Evolutionary conservation across 2,113 vertebrate genomes (phyloP).

Genomic region (Eudorcas thomsonii): DNA sequence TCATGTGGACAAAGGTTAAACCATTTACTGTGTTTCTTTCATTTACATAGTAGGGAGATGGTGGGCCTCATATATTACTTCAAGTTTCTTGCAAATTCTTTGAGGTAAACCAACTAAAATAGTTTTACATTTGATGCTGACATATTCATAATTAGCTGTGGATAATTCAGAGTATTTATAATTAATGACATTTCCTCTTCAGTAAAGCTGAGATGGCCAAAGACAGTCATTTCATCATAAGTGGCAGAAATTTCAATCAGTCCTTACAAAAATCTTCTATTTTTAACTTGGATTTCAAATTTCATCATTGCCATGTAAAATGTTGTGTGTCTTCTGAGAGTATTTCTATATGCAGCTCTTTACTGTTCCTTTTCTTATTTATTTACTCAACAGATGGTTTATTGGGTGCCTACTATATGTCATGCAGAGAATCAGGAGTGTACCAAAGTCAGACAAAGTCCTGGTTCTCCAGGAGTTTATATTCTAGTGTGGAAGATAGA

Average conservation of each 20-base stretch:
- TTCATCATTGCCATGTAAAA: not conserved
- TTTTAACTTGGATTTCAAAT: constrained; percentile 30
- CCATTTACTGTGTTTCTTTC: constrained; percentile 34
- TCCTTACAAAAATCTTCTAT: not conserved
- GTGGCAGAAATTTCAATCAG: not conserved
- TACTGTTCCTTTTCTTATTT: not conserved
- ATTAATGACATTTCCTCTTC: not conserved
- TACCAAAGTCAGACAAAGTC: not conserved
- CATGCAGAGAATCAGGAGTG: not conserved
- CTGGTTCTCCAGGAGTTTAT: not conserved
- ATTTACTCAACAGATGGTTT: not conserved
- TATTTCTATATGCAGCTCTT: not conserved
- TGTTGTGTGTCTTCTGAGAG: not conserved
- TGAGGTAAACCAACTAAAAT: not conserved
- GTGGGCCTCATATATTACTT: not conserved
- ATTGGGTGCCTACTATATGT: not conserved
- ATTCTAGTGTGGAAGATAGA: not conserved
- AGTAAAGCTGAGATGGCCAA: not conserved
- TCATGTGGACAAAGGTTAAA: constrained; percentile 65
- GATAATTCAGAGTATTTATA: not conserved
- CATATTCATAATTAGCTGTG: not conserved
- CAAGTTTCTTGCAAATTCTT: not conserved
- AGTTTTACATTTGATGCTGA: not conserved
- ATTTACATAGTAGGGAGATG: constrained; percentile 26
- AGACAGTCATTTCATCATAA: not conserved